Conservation (phyloP, 2,113 vertebrate genomes). For the Oncorhynchus mykiss region DNA sequence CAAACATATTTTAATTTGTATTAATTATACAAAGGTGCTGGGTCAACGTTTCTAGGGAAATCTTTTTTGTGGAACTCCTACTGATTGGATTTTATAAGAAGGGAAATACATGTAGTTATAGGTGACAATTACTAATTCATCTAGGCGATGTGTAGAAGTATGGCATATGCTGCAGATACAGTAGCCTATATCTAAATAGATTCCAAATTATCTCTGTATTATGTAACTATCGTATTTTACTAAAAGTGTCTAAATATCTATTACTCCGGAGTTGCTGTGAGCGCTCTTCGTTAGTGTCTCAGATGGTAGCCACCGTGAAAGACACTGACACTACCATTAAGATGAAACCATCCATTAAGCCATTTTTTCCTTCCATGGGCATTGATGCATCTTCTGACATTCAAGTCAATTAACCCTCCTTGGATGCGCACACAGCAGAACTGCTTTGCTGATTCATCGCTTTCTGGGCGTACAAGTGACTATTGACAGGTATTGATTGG, state of each 20-base stretch:
- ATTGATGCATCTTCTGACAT: constrained; percentile 1
- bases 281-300: not conserved
- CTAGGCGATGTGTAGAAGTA: not conserved
- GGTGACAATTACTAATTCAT: not conserved
- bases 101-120: not conserved
- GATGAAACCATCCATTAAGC: not conserved
- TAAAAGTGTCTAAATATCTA: not conserved
- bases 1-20: constrained; percentile 5
- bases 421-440: constrained; percentile 12
- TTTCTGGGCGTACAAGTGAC: not conserved
- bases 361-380: not conserved
- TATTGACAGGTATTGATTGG: constrained; percentile 14
- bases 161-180: not conserved
- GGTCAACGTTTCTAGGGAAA: not conserved
- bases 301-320: not conserved
- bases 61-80: not conserved
- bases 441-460: constrained; percentile 1
- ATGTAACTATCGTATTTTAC: not conserved
- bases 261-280: not conserved
- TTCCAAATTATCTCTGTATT: not conserved
- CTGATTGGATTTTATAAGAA: not conserved
- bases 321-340: not conserved
- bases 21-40: constrained; percentile 10
- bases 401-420: constrained; percentile 10
- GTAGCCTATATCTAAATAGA: not conserved